Conservation (phyloP, 2,113 vertebrate genomes). For the Notothenia rossii region DNA sequence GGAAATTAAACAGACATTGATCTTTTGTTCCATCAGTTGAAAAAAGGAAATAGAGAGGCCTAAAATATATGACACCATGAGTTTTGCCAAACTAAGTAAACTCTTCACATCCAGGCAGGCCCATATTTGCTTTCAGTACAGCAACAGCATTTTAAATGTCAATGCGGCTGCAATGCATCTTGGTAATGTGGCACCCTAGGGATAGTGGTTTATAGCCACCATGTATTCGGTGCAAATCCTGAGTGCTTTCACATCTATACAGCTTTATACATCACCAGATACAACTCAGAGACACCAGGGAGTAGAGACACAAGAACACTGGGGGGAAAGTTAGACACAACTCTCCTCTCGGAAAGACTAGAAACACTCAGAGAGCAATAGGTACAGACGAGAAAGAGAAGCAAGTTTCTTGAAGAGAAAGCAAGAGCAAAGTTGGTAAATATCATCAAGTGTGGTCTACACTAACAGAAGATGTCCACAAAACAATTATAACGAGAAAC, state of each 20-base stretch:
- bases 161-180: constrained; percentile 4
- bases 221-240: constrained; percentile 35
- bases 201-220: constrained; percentile 26
- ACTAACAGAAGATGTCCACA: neutral
- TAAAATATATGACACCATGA: neutral
- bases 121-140: neutral
- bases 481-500: neutral
- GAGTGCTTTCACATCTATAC: constrained; percentile 24
- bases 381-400: neutral
- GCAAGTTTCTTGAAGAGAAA: neutral
- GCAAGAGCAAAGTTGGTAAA: constrained; percentile 10
- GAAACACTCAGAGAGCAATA: constrained; percentile 3
- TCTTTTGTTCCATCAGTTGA: neutral
- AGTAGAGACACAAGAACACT: constrained; percentile 14
- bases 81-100: neutral
- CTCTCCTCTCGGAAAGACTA: constrained; percentile 2
- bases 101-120: neutral
- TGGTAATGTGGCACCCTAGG: constrained; percentile 16
- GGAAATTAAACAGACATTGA: neutral
- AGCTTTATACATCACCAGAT: constrained; percentile 40
- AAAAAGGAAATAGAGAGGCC: neutral
- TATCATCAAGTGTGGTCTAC: neutral
- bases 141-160: neutral
- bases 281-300: constrained; percentile 15
- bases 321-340: constrained; percentile 15